Base-by-base conservation (phyloP, 1,140 invertebrate genomes). In the Chironomus tepperi region DNA sequence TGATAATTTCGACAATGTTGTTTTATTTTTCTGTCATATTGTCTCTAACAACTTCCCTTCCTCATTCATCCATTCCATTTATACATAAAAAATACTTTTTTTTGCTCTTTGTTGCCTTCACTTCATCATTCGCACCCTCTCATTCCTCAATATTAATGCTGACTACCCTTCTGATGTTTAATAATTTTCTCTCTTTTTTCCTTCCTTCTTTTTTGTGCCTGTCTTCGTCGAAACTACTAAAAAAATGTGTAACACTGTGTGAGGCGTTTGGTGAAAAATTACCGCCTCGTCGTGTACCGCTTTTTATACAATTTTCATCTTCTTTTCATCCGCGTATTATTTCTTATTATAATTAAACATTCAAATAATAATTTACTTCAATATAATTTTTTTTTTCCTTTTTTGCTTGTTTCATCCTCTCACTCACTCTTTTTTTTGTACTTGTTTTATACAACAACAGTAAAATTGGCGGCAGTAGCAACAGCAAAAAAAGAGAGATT, bases 261-360 rank as follows among this genome's bases (percentile, higher is more conserved):
- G 47, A 12, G 15, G 47, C 47, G 47, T 15, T n/a, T 34, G 24
- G 24, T 34, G 24, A 34, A 34, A 15, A 57, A 57, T 57, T 57
- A 12, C n/a, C 47, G 47, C 47, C 47, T 57, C n/a, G 3, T 57
- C 47, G 24, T 34, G 24, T 34, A 34, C 24, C 24, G 24, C 24
- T 34, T 34, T 34, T 34, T 34, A 34, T 5, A 34, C 24, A 34
- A 57, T 57, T 57, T 57, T 57, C 47, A 57, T 57, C 47, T 12
- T 8, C 47, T 57, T 57, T 57, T 57, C 47, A 57, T 57, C 47
- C 47, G 47, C 47, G 47, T 57, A 57, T 57, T 57, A 57, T 57
- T 57, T 57, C 47, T 57, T 57, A 57, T 57, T 57, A 57, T 57
- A 57, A 57, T 57, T 57, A 57, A 57, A 57, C 47, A 57, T 57